Evolutionary conservation across 2,113 vertebrate genomes (phyloP).

Genomic region (Dascyllus trimaculatus): DNA sequence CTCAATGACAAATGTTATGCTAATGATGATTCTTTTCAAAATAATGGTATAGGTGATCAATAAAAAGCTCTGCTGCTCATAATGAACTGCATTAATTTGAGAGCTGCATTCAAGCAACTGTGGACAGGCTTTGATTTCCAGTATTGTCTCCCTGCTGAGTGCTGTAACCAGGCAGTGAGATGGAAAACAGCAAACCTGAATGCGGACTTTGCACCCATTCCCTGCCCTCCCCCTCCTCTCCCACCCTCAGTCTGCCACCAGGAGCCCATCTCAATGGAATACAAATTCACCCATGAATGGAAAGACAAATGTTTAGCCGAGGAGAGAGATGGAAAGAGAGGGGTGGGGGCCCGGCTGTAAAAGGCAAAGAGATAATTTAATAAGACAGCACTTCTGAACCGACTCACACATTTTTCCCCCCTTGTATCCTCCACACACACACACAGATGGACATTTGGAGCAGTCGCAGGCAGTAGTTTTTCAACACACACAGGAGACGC

Average conservation of each 20-base stretch:
- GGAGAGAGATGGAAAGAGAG: slow-evolving; percentile 73
- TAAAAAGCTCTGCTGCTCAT: background rate
- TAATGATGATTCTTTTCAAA: slow-evolving; percentile 10
- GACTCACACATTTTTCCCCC: slow-evolving; percentile 18
- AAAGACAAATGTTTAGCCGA: slow-evolving; percentile 81
- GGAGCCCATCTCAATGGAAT: slow-evolving; percentile 72
- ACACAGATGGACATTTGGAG: slow-evolving; percentile 62
- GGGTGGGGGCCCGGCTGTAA: slow-evolving; percentile 64
- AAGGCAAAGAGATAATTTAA: slow-evolving; percentile 78
- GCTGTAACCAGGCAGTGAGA: slow-evolving; percentile 53
- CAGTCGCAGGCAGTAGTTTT: slow-evolving; percentile 56
- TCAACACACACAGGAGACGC: slow-evolving; percentile 40
- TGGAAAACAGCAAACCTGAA: slow-evolving; percentile 46
- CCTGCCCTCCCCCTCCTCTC: background rate
- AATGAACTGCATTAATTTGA: slow-evolving; percentile 3
- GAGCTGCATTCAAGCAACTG: background rate
- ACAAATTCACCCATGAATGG: slow-evolving; percentile 81
- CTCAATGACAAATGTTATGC: background rate
- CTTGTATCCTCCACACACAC: background rate
- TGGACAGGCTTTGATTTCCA: slow-evolving; percentile 31
- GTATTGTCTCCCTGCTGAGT: slow-evolving; percentile 27
- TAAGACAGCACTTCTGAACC: slow-evolving; percentile 66
- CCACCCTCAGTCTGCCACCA: slow-evolving; percentile 48
- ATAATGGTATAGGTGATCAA: background rate
- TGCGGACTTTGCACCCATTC: slow-evolving; percentile 67